Base-by-base conservation (phyloP, 23 tunicate genomes). In the Aplidium turbinatum region DNA sequence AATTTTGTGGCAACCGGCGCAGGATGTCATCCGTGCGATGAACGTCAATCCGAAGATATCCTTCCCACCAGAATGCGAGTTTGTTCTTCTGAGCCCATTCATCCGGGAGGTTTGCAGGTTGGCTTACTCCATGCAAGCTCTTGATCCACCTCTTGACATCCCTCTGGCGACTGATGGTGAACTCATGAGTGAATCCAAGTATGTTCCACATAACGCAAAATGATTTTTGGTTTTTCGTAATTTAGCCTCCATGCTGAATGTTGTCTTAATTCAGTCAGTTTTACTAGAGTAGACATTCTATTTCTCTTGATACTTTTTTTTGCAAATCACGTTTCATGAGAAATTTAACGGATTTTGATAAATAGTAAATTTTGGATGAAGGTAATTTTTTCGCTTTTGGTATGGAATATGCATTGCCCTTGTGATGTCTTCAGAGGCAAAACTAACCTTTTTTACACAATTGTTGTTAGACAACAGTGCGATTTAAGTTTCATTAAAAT, bases 51-150 rank as follows among this genome's bases (percentile, higher is more conserved):
- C 99, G 62, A 82, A 82, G 73, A 94, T 94, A 33, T 82, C 90
- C 21, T 87, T 86, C 82, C 99, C 99, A 20, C 94, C 99, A 7
- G 99, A 94, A 46, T 94, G 99, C 64, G 95, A 94, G 33, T 94
- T 94, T 50, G 72, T 74, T 1, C 75, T 94, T 23, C 54, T 94
- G 63, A 82, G 79, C 62, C 82, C 89, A 20, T 94, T 86, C 62
- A 94, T 94, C 34, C 90, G 99, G 19, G 99, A 94, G 78, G 90
- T 73, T 42, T 94, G 95, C 82, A 45, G 57, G 42, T 81, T 94
- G 21, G 99, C 99, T 13, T 94, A 81, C 58, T 71, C 57, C 35
- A 94, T 94, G 99, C 99, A 94, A 47, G 99, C 99, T 3, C 72
- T 94, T 4, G 94, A 87, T 19, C 99, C 99, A n/a, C 81, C 83